A percentile compares a stretch with the other conserved stretches of the same genome.
Conservation (phyloP, 2,797 vertebrate genomes). For the Etheostoma nigrum region DNA sequence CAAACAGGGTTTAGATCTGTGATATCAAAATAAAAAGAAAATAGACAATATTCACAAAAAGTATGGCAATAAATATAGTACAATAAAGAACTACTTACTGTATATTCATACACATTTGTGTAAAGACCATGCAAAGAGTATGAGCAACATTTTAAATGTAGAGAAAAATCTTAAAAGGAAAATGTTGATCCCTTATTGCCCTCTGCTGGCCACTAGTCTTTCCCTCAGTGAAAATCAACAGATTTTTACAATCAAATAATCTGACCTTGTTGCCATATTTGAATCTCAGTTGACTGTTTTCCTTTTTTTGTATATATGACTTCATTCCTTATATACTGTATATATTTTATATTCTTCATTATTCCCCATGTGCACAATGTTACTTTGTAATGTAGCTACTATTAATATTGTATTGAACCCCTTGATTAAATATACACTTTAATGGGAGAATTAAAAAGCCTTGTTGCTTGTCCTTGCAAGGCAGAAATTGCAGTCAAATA, state of each 20-base stretch:
- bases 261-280: background rate
- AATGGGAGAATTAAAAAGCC: background rate
- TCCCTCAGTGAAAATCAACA: slow-evolving; percentile 6
- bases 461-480: background rate
- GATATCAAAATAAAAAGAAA: too few relatives aligned
- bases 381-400: background rate
- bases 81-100: too few relatives aligned
- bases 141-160: background rate
- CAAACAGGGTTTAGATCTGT: too few relatives aligned
- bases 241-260: background rate
- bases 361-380: background rate
- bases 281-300: background rate
- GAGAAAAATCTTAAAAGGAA: slow-evolving; percentile 8
- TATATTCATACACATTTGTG: background rate
- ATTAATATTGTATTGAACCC: background rate
- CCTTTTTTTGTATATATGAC: background rate
- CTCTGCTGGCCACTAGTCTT: slow-evolving; percentile 71
- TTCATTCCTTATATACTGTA: background rate
- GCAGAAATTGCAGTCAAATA: background rate
- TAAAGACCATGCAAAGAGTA: background rate
- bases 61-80: too few relatives aligned
- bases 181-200: slow-evolving; percentile 67
- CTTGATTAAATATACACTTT: background rate
- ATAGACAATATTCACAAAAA: too few relatives aligned
- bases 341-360: background rate